Base-by-base conservation (phyloP, 2,888 invertebrate species). In the Tolmerus cingulatus region DNA sequence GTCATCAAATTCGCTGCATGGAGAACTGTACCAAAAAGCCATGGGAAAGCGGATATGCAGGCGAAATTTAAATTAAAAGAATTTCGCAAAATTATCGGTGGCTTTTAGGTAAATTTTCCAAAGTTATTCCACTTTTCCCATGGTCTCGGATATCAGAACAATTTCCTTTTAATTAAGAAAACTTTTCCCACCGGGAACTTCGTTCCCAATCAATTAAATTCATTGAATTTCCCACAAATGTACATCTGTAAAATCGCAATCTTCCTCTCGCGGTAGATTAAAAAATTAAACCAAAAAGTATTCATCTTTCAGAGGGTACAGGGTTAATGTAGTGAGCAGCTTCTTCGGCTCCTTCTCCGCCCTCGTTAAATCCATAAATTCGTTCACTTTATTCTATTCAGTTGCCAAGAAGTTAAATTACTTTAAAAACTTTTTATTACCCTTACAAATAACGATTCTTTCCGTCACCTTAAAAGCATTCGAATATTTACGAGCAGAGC, bases 341-440 rank as follows among this genome's bases (percentile, higher is more conserved):
- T 23, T 23, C 12, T 23, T 66, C 9, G 66, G 4, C 66, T 66
- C 66, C 66, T 27, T 23, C 23, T 57, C 57, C 7, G 23, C 12
- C 66, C 27, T 23, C 19, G 27, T 66, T 66, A 19, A 46, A 81
- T 40, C 81, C 81, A 81, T 81, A 81, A 81, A 81, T 81, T 81
- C 55, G 12, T 8, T 43, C n/a, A 81, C 55, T 81, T 81, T 30
- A 81, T 81, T 81, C 55, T 46, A 81, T 81, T 81, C 81, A 55
- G 27, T 81, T 30, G 81, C 81, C 30, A 55, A 55, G 55, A 81
- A 81, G 81, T 81, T 55, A 81, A 81, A 81, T 81, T 81, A 81
- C 81, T 51, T 81, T 55, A 81, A 81, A 51, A 81, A 81, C 51
- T 79, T 79, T 79, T 79, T 79, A 79, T 79, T 40, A 46, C 79